These are phyloP conservation scores for Nasonovia ribisnigri DNA, from an alignment of 2,888 invertebrate genomes.

Conservation along the genomic window DNA sequence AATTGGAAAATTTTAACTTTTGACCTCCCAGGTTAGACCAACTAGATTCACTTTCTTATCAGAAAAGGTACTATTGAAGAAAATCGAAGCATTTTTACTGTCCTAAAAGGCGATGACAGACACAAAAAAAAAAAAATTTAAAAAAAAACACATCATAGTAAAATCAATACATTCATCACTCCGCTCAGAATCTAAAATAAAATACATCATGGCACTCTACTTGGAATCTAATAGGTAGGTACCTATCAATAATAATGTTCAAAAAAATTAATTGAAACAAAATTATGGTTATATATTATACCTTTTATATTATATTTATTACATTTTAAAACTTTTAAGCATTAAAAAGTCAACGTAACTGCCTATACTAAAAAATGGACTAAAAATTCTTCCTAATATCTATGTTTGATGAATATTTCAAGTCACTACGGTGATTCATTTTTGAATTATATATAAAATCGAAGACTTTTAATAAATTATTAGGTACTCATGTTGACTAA, in stretches of 20 bases:
- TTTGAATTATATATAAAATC: not conserved
- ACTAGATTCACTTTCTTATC: too few relatives aligned
- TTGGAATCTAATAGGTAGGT: not conserved
- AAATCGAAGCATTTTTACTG: too few relatives aligned
- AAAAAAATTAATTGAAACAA: not conserved
- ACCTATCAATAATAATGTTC: not conserved
- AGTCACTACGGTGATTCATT: not conserved
- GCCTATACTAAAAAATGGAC: not conserved
- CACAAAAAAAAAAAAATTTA: too few relatives aligned
- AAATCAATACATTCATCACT: too few relatives aligned
- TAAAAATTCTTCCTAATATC: not conserved
- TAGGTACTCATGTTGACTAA: not conserved
- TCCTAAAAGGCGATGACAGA: too few relatives aligned
- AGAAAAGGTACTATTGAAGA: too few relatives aligned
- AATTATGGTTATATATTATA: not conserved
- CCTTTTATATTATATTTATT: too few relatives aligned
- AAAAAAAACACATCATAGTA: too few relatives aligned
- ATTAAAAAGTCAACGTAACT: not conserved
- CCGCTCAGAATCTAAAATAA: too few relatives aligned
- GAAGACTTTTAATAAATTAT: not conserved
- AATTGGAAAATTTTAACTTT: too few relatives aligned
- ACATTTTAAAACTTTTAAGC: not conserved
- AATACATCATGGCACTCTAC: not conserved
- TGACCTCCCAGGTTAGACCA: too few relatives aligned
- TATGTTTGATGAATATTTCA: not conserved